Conservation (phyloP, 1,140 invertebrate genomes). For the Cyclina sinensis region DNA sequence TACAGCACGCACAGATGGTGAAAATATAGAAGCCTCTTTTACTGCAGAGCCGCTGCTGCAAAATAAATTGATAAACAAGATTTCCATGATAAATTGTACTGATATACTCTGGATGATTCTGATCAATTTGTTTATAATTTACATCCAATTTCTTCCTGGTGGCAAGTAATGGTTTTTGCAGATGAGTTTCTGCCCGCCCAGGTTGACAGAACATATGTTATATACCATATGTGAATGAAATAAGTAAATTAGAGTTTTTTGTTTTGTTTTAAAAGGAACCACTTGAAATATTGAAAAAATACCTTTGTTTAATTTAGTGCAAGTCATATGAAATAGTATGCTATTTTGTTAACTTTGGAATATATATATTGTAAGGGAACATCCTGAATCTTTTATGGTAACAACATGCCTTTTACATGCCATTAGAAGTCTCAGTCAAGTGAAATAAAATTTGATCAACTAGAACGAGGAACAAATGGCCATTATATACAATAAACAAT, state of each 20-base stretch:
- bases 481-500: too few relatives aligned
- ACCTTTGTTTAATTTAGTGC: too few relatives aligned
- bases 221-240: neutral
- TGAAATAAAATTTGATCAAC: too few relatives aligned
- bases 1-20: neutral
- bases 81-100: constrained; percentile 55
- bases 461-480: too few relatives aligned
- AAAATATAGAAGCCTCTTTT: constrained; percentile 1
- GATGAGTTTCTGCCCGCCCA: constrained; percentile 62
- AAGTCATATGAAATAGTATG: too few relatives aligned
- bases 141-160: constrained; percentile 61
- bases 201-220: constrained; percentile 43
- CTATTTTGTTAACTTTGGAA: too few relatives aligned
- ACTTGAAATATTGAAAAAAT: too few relatives aligned
- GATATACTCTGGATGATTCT: constrained; percentile 54
- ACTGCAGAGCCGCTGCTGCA: constrained; percentile 19
- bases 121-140: constrained; percentile 67
- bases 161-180: constrained; percentile 63
- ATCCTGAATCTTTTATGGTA: too few relatives aligned
- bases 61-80: constrained; percentile 68
- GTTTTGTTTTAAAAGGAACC: too few relatives aligned
- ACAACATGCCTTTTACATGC: too few relatives aligned
- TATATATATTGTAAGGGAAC: too few relatives aligned
- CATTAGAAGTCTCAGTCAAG: too few relatives aligned
- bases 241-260: neutral